These are phyloP conservation scores for Apotomis betuletana DNA, from an alignment of 2,888 invertebrate species.

Conservation along the genomic window DNA sequence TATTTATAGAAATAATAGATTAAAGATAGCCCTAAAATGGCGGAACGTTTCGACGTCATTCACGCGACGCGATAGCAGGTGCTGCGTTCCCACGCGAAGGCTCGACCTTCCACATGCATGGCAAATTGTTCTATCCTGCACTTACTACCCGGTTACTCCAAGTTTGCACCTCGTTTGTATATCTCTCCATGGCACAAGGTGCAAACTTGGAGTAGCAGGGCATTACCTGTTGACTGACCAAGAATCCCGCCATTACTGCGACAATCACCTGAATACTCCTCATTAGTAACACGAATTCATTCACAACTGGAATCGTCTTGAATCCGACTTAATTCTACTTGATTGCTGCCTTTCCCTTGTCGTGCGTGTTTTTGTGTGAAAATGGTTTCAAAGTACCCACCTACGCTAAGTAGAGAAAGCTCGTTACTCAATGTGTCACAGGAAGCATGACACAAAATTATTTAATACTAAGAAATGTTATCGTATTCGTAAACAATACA, in stretches of 20 bases:
- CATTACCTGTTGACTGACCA: conserved; percentile 11
- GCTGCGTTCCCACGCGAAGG: conserved; percentile 67
- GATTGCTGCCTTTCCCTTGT: conserved; percentile 35
- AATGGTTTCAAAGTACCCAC: not conserved
- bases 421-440: not conserved
- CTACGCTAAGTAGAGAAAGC: conserved; percentile 12
- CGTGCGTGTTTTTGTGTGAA: conserved; percentile 14
- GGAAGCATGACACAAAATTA: conserved; percentile 22
- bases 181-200: not conserved
- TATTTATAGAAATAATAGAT: conserved; percentile 1
- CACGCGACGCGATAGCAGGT: conserved; percentile 60
- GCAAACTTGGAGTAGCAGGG: not conserved
- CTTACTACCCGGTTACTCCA: conserved; percentile 59
- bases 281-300: conserved; percentile 35
- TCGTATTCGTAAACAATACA: not conserved
- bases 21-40: conserved; percentile 13
- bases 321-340: conserved; percentile 33
- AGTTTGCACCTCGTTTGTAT: not conserved
- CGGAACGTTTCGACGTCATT: conserved; percentile 49
- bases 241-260: conserved; percentile 35
- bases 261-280: conserved; percentile 34
- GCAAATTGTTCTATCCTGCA: conserved; percentile 70
- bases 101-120: conserved; percentile 55
- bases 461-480: conserved; percentile 10
- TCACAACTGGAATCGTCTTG: conserved; percentile 29